Base-by-base conservation (phyloP, 2,797 vertebrate species). In the Streptopelia turtur region DNA sequence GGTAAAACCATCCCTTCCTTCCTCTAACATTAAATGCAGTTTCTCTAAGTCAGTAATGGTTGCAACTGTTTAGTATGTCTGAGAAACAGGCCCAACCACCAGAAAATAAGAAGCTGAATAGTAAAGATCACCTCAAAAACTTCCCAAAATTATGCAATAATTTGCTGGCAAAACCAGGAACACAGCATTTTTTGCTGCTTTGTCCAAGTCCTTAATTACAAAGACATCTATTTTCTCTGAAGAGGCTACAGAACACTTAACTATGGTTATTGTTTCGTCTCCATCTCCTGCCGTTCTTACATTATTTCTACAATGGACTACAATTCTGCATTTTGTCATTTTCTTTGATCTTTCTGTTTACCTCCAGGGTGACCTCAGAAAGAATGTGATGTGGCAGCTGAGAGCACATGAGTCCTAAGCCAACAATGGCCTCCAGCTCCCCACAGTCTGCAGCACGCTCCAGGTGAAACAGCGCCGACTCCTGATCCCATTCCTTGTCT, bases 361-460 rank as follows among this genome's bases (percentile, higher is more conserved):
- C 99, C 99, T 99, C 95, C 69, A 99, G 89, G 76, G 97, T 97
- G 80, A 99, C 91, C 17, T 99, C 98, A 0, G 99, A 96, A 61
- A 99, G 98, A 70, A 99, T 98, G 94, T 99, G 99, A 95, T 99
- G 99, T 6, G 99, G 99, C 94, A 99, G 98, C 98, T 99, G 99
- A 30, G 98, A 97, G 68, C 95, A 99, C 97, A 99, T 99, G 91
- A 99, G 99, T 7, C 99, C 99, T 28, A 99, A 95, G 5, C 98
- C 99, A 30, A 99, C 97, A 0, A 99, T 99, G 96, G 99, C 99
- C 95, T 99, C 99, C 97, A 99, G 98, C 97, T 99, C 99, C 10
- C 99, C 99, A 11, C 99, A 99, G 97, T 98, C 98, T 1, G 99
- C 99, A 0, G 99, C 99, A 0, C 98, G 98, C 95, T 99, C 99